Percentiles rank a stretch among this genome's conserved stretches.
These are phyloP conservation scores for Hippocampus mohnikei DNA, from an alignment of 2,113 vertebrate species.

Conservation along the genomic window DNA sequence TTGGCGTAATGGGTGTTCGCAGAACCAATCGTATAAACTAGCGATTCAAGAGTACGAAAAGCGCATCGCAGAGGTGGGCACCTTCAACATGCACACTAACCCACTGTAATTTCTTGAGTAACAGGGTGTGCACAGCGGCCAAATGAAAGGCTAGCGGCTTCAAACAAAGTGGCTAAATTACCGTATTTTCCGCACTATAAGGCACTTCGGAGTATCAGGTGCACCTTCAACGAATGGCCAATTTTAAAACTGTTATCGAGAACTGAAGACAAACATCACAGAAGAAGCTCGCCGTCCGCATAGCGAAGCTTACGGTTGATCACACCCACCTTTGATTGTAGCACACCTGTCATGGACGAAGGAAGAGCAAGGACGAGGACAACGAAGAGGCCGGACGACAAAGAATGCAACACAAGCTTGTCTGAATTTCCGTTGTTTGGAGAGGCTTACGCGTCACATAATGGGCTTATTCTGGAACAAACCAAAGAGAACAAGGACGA, in stretches of 20 bases:
- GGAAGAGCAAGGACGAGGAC: conserved; percentile 68
- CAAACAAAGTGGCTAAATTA: too few relatives aligned
- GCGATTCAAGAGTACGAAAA: too few relatives aligned
- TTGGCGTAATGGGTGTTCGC: too few relatives aligned
- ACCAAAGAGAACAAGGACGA: conserved; percentile 84
- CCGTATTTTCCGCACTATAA: too few relatives aligned
- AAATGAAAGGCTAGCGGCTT: too few relatives aligned
- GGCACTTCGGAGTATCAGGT: too few relatives aligned
- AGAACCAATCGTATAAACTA: too few relatives aligned
- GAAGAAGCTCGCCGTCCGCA: conserved; percentile 84
- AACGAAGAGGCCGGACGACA: conserved; percentile 79
- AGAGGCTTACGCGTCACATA: conserved; percentile 76
- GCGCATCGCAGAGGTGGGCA: too few relatives aligned
- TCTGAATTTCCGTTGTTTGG: conserved; percentile 78
- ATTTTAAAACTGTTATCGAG: conserved; percentile 59
- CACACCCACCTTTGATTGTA: conserved; percentile 78
- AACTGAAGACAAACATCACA: conserved; percentile 85
- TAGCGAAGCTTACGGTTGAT: conserved; percentile 81
- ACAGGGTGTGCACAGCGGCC: too few relatives aligned
- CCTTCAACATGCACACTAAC: too few relatives aligned
- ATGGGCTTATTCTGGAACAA: conserved; percentile 74
- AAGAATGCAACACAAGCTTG: conserved; percentile 83
- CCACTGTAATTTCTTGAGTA: too few relatives aligned
- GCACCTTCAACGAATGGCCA: too few relatives aligned
- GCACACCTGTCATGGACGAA: conserved; percentile 71